Percentiles rank a stretch among this genome's conserved stretches.
These are phyloP conservation scores for Takifugu ocellatus DNA, from an alignment of 2,797 vertebrate genomes.

Conservation along the genomic window DNA sequence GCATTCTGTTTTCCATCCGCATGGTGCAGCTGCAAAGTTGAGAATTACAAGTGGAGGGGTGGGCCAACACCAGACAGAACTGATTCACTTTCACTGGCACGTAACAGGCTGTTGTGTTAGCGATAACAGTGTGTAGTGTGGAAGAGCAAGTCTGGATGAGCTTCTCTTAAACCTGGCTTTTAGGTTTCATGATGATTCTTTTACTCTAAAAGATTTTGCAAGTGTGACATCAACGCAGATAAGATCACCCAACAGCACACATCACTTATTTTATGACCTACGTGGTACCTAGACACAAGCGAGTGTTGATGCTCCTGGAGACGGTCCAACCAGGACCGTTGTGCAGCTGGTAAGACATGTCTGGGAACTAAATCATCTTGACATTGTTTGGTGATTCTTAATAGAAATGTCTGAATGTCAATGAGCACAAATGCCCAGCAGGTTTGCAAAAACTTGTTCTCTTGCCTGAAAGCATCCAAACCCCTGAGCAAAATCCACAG, in stretches of 20 bases:
- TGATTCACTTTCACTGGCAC: constrained; percentile 71
- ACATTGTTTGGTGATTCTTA: constrained; percentile 27
- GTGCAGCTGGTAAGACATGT: constrained; percentile 65
- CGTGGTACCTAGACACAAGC: constrained; percentile 6
- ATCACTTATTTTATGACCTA: constrained; percentile 18
- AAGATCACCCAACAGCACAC: constrained; percentile 1
- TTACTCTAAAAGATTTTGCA: neutral
- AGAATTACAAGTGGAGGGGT: constrained; percentile 58
- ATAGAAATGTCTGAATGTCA: constrained; percentile 40
- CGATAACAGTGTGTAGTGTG: constrained; percentile 59
- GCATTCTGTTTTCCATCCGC: constrained; percentile 74
- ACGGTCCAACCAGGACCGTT: constrained; percentile 59
- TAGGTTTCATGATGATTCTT: constrained; percentile 22
- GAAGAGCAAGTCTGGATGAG: constrained; percentile 51
- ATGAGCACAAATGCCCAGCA: constrained; percentile 45
- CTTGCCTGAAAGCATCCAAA: constrained; percentile 16
- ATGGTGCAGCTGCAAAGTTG: constrained; percentile 71
- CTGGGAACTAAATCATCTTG: constrained; percentile 45
- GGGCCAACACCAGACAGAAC: constrained; percentile 66
- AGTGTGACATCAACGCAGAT: constrained; percentile 6
- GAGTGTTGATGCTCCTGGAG: constrained; percentile 27
- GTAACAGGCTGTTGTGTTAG: constrained; percentile 51
- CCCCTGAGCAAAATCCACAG: constrained; percentile 19
- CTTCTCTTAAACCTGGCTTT: constrained; percentile 41
- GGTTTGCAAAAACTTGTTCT: constrained; percentile 30